Conservation (phyloP, 2,888 invertebrate genomes). For the Tetragonula carbonaria region DNA sequence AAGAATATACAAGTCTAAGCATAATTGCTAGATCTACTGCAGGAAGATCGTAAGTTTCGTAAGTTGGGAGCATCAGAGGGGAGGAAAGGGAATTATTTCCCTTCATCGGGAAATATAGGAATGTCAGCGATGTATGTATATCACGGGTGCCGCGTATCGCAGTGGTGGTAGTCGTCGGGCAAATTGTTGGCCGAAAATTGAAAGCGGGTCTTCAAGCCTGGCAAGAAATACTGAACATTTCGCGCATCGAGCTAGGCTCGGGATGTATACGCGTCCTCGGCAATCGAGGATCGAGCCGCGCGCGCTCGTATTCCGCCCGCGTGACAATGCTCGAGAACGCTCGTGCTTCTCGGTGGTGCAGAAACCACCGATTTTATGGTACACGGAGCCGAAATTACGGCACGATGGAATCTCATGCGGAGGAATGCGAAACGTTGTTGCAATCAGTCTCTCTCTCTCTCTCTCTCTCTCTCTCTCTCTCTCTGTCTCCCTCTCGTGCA, state of each 20-base stretch:
- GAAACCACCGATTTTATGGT: conserved; percentile 45
- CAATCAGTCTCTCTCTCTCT: too few relatives aligned
- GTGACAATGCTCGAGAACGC: conserved; percentile 48
- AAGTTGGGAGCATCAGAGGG: background rate
- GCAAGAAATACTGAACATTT: conserved; percentile 79
- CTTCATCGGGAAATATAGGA: conserved; percentile 39
- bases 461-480: too few relatives aligned
- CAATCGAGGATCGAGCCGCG: conserved; percentile 40
- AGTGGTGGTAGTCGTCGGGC: conserved; percentile 62
- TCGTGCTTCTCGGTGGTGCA: conserved; percentile 21
- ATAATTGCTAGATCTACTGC: too few relatives aligned
- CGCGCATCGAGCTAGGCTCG: conserved; percentile 47
- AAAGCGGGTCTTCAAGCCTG: conserved; percentile 73
- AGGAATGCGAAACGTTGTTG: conserved; percentile 37
- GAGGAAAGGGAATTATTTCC: conserved; percentile 12
- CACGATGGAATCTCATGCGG: conserved; percentile 26
- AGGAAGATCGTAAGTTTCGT: background rate
- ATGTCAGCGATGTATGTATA: conserved; percentile 29
- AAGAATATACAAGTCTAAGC: too few relatives aligned
- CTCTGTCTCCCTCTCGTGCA: background rate
- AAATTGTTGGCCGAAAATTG: conserved; percentile 80
- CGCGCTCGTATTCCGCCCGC: conserved; percentile 25
- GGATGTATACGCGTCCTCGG: conserved; percentile 44
- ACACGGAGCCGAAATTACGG: conserved; percentile 32
- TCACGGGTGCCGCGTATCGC: conserved; percentile 47